Conservation (phyloP, 2,797 vertebrate species). For the Champsocephalus esox region DNA sequence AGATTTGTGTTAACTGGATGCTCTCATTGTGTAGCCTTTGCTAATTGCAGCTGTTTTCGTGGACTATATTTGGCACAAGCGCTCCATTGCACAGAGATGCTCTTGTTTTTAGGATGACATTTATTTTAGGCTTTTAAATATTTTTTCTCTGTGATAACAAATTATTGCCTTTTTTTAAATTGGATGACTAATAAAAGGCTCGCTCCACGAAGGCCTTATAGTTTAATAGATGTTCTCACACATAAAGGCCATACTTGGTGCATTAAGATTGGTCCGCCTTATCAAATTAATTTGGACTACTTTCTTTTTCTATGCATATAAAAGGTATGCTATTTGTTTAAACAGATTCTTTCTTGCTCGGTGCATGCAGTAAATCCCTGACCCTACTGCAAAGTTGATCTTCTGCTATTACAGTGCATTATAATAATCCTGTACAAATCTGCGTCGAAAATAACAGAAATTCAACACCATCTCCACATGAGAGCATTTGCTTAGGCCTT, state of each 20-base stretch:
- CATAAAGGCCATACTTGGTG: slow-evolving; percentile 73
- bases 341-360: slow-evolving; percentile 45
- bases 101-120: slow-evolving; percentile 35
- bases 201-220: slow-evolving; percentile 53
- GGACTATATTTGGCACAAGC: slow-evolving; percentile 50
- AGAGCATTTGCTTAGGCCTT: slow-evolving; percentile 59
- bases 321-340: slow-evolving; percentile 38
- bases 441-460: slow-evolving; percentile 76
- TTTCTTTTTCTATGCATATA: slow-evolving; percentile 30
- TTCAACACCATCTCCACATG: slow-evolving; percentile 50
- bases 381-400: slow-evolving; percentile 76
- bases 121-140: slow-evolving; percentile 25
- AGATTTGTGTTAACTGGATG: slow-evolving; percentile 36
- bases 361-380: slow-evolving; percentile 70
- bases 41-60: slow-evolving; percentile 77
- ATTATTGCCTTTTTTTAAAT: slow-evolving; percentile 59
- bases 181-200: slow-evolving; percentile 58
- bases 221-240: slow-evolving; percentile 72
- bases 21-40: slow-evolving; percentile 61
- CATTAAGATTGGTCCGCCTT: slow-evolving; percentile 56
- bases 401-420: slow-evolving; percentile 72
- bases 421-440: slow-evolving; percentile 79
- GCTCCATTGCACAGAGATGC: slow-evolving; percentile 38
- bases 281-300: slow-evolving; percentile 58
- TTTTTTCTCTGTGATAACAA: slow-evolving; percentile 34